phyloP scores from a whole-genome alignment of 1,140 invertebrate species.

The Spodoptera litura region DNA sequence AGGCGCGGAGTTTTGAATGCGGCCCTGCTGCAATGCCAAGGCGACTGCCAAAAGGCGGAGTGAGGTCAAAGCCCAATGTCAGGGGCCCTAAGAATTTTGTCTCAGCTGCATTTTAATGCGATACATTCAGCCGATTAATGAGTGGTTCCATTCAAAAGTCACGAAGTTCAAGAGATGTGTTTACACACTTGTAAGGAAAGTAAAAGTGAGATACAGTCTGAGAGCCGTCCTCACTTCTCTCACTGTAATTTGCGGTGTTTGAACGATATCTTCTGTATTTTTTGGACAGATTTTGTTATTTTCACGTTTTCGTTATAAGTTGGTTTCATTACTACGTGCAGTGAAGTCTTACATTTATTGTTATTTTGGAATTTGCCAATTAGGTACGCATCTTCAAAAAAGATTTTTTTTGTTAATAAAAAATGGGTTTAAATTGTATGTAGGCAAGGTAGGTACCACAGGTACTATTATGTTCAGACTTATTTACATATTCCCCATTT shows the following conservation, averaged over 20 bases:
- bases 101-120: slow-evolving; percentile 50
- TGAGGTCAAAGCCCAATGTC: slow-evolving; percentile 81
- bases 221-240: slow-evolving; percentile 4
- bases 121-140: slow-evolving; percentile 37
- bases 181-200: slow-evolving; percentile 13
- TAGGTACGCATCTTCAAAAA: no score
- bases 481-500: no score
- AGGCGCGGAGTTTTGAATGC: slow-evolving; percentile 53
- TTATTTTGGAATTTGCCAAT: no score
- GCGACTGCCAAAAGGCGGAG: slow-evolving; percentile 77
- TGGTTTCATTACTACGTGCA: no score
- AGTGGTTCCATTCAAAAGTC: slow-evolving; percentile 9
- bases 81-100: slow-evolving; percentile 79
- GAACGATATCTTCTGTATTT: no score
- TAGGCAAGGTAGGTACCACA: no score
- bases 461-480: no score
- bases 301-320: no score
- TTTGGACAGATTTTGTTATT: no score
- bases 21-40: slow-evolving; percentile 78
- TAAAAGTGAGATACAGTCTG: slow-evolving; percentile 14
- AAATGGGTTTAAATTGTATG: no score
- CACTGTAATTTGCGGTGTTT: neutral
- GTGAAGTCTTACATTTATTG: no score
- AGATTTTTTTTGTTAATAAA: no score
- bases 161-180: neutral